A percentile compares a stretch with the other conserved stretches of the same genome.
phyloP scores from a whole-genome alignment of 2,113 vertebrate genomes.

The Geococcyx californianus region DNA sequence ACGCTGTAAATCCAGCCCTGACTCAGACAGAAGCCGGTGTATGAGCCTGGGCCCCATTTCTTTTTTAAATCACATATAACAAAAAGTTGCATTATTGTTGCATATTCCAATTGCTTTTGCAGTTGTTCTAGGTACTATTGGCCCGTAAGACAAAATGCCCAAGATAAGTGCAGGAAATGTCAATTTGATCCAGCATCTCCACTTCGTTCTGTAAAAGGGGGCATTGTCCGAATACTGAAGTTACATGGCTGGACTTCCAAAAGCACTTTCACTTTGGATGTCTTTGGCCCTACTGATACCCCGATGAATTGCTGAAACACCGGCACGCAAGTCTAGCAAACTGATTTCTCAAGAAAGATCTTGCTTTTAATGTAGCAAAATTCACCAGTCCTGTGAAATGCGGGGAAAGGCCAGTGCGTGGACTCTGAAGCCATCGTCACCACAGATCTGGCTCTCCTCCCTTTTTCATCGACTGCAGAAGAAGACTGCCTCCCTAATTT shows the following conservation, averaged over 20 bases:
- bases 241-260: background rate
- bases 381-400: background rate
- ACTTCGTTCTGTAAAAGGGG: background rate
- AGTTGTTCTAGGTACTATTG: background rate
- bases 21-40: background rate
- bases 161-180: background rate
- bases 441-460: background rate
- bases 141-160: background rate
- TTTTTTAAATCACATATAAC: background rate
- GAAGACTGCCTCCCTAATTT: background rate
- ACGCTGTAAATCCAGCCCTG: background rate
- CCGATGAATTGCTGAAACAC: background rate
- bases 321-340: background rate
- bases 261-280: background rate
- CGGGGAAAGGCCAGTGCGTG: background rate
- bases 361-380: background rate
- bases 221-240: background rate
- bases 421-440: background rate
- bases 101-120: background rate
- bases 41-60: background rate
- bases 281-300: background rate
- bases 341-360: background rate
- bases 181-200: background rate
- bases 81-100: background rate
- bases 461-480: background rate